Base-by-base conservation (phyloP, 1,140 invertebrate species). In the Apis dorsata region DNA sequence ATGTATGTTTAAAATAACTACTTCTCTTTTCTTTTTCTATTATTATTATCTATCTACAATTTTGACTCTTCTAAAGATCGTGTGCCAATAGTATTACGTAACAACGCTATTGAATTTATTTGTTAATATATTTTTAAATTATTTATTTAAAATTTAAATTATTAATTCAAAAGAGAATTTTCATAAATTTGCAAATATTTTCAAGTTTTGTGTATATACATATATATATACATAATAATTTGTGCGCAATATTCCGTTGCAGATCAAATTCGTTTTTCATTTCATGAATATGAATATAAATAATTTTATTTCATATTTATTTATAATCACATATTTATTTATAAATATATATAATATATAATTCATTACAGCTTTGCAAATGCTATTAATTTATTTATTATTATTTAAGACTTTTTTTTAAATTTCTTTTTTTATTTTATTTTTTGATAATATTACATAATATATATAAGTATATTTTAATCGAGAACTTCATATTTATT, bases 371-470 rank as follows among this genome's bases (percentile, higher is more conserved):
- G 74, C 57, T 65, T 11, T 51, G 49, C 28, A 66, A 79, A 24
- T 28, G 57, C 65, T 17, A 83, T 83, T 55, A 82, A 75, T 79
- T 53, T 71, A 10, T n/a, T n/a, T n/a, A n/a, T n/a, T n/a, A n/a
- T n/a, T n/a, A n/a, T 55, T 65, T 24, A 59, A 53, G 34, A 17
- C 34, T 62, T 55, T 71, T 28, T 59, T 51, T 77, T 60, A 57
- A 24, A 75, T 81, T 78, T 49, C 15, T 59, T 76, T 19, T n/a
- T 83, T 51, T 10, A 28, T 44, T 63, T 21, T 13, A 71, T 49
- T 87, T 73, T 73, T 86, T 57, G 72, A 19, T 9, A 57, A 49
- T 11, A 34, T 86, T 87, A 86, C 63, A 69, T 74, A 87, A 87
- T 21, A 63, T 51, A 51, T 51, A 44, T 7, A 44, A 44, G 34